Evolutionary conservation across 2,113 vertebrate species (phyloP).

Genomic region (Naja naja): DNA sequence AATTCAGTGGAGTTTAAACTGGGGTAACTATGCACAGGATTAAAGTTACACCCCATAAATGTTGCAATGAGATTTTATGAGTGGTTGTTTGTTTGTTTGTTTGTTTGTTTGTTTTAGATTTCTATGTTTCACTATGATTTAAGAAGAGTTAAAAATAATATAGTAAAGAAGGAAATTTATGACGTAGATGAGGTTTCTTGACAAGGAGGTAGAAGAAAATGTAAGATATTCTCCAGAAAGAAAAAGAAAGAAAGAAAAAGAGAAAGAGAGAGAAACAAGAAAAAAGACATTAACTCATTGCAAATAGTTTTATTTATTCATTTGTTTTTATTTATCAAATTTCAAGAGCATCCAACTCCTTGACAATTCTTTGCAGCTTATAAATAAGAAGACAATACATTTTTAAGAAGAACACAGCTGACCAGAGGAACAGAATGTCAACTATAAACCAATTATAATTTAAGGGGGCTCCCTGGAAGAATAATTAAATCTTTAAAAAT

Average conservation of each 20-base stretch:
- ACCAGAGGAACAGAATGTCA: neutral
- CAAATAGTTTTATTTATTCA: neutral
- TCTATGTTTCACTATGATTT: neutral
- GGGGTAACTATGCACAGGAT: neutral
- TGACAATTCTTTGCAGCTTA: neutral
- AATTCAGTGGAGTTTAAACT: neutral
- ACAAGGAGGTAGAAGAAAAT: neutral
- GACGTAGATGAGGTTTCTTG: neutral
- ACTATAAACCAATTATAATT: neutral
- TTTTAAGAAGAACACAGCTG: neutral
- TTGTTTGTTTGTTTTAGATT: neutral
- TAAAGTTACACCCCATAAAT: neutral
- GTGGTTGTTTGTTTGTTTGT: neutral
- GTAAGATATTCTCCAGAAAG: neutral
- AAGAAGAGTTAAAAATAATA: neutral
- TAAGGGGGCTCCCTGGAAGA: neutral
- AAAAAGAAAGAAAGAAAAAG: neutral
- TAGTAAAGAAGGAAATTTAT: neutral
- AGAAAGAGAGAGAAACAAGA: neutral
- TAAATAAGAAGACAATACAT: neutral
- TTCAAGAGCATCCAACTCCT: neutral
- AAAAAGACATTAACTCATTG: neutral
- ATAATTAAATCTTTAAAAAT: neutral
- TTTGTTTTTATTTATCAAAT: neutral
- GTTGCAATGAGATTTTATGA: neutral